These are phyloP conservation scores for Plutella xylostella DNA, from an alignment of 2,888 invertebrate species.

Conservation along the genomic window DNA sequence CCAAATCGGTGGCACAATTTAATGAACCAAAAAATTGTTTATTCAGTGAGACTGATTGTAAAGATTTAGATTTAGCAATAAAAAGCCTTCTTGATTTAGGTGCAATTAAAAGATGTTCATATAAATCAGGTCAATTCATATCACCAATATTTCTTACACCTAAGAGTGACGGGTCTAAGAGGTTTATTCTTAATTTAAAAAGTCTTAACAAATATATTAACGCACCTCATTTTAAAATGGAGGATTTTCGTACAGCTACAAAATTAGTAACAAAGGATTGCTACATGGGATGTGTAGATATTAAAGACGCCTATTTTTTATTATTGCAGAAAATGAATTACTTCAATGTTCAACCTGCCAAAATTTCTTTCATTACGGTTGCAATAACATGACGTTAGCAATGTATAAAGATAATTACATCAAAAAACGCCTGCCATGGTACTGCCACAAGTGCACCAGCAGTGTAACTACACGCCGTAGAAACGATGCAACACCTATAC, in stretches of 20 bases:
- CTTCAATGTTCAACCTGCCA: no score
- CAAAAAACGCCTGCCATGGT: no score
- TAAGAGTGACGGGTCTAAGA: conserved; percentile 6
- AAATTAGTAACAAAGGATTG: not conserved
- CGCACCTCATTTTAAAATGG: conserved; percentile 7
- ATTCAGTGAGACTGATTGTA: not conserved
- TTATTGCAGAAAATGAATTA: no score
- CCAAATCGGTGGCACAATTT: not conserved
- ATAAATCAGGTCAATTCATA: conserved; percentile 1
- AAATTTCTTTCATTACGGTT: no score
- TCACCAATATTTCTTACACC: conserved; percentile 8
- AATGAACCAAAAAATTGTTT: not conserved
- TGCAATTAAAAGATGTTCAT: not conserved
- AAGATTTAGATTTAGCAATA: not conserved
- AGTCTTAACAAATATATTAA: conserved; percentile 8
- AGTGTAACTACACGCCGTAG: no score
- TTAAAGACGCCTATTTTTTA: conserved; percentile 8
- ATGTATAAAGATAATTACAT: no score
- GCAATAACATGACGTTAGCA: no score
- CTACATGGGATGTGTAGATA: conserved; percentile 1
- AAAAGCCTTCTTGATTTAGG: not conserved
- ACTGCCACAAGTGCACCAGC: no score
- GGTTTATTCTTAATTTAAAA: conserved; percentile 10
- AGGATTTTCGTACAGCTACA: conserved; percentile 5
- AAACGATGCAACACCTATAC: no score